Base-by-base conservation (phyloP, 2,888 invertebrate species). In the Polylopha cassiicola region DNA sequence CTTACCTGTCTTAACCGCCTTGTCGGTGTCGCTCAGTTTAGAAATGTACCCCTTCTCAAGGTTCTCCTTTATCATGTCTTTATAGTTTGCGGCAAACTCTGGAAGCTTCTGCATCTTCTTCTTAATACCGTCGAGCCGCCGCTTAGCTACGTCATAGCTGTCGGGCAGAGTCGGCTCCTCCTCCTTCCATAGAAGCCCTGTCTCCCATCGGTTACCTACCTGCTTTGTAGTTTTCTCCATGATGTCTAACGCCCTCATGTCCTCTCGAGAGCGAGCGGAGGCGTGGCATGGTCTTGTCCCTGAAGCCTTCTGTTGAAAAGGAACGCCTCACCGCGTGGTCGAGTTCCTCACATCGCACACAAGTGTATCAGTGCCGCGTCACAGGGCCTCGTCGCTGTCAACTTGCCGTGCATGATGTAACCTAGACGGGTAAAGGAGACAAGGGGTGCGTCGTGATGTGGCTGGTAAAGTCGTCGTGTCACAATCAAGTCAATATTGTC, bases 41-140 rank as follows among this genome's bases (percentile, higher is more conserved):
- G 10, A 20, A 3, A 11, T 11, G 20, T 31, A 31, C 3, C 31
- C 31, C 14, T 36, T 36, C 3, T 27, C 13, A 3, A 27, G 3
- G 13, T 36, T 7, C 2, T 27, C 27, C 6, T 27, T 7, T 13
- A 36, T 13, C 10, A 27, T 36, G 3, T 26, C 36, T 4, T 13
- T 13, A 8, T 36, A 36, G 11, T 27, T 16, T 5, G 7, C 8
- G 2, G 22, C 26, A 13, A 27, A 28, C 3, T 21, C 28, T 6
- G 37, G 32, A 6, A 22, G 5, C 15, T 9, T 32, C 3, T 2
- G 5, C 32, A 32, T 32, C 18, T 32, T 32, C 4, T 9, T n/a
- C 13, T 15, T 3, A 8, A 32, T 32, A 9, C 32, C 8, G 5
- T 4, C n/a, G n/a, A n/a, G n/a, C n/a, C n/a, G n/a, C n/a, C n/a